These are phyloP conservation scores for Drosophila truncata DNA, from an alignment of 1,140 invertebrate species.

Conservation along the genomic window DNA sequence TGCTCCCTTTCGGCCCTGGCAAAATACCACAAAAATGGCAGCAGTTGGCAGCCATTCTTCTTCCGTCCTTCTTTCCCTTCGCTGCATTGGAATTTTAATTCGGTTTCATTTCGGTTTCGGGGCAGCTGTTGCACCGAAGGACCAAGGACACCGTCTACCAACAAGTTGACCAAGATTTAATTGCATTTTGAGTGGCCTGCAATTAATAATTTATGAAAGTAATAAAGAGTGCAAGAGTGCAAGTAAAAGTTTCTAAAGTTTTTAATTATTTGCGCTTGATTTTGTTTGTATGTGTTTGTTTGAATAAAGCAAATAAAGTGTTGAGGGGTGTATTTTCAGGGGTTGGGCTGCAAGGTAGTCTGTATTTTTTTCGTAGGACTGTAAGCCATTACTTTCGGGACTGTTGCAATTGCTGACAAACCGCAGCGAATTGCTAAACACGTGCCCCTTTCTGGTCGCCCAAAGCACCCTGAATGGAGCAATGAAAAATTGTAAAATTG, in stretches of 20 bases:
- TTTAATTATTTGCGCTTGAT: slow-evolving; percentile 73
- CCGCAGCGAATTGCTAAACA: slow-evolving; percentile 78
- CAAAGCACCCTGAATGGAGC: slow-evolving; percentile 55
- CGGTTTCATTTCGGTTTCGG: slow-evolving; percentile 60
- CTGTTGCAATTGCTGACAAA: slow-evolving; percentile 67
- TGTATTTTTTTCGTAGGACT: slow-evolving; percentile 5
- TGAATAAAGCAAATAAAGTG: slow-evolving; percentile 18
- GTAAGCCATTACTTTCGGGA: slow-evolving; percentile 16
- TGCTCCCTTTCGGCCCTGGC: background rate
- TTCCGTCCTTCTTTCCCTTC: slow-evolving; percentile 19
- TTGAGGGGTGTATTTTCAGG: background rate
- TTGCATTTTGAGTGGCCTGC: slow-evolving; percentile 78
- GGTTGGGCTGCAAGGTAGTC: slow-evolving; percentile 12
- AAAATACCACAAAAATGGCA: slow-evolving; percentile 49
- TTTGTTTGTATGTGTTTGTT: slow-evolving; percentile 25
- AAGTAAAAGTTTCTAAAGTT: slow-evolving; percentile 59
- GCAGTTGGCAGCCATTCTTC: slow-evolving; percentile 28
- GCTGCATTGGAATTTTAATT: slow-evolving; percentile 80
- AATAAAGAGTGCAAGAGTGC: slow-evolving; percentile 25
- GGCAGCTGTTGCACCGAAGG: slow-evolving; percentile 66
- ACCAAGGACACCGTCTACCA: slow-evolving; percentile 45
- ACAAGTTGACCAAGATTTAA: slow-evolving; percentile 82
- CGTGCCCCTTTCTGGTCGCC: slow-evolving; percentile 52
- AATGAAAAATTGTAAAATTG: slow-evolving; percentile 80
- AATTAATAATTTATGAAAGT: slow-evolving; percentile 79